Evolutionary conservation across 1,140 invertebrate genomes (phyloP).

Genomic region (Macrotrachela quadricornifera): DNA sequence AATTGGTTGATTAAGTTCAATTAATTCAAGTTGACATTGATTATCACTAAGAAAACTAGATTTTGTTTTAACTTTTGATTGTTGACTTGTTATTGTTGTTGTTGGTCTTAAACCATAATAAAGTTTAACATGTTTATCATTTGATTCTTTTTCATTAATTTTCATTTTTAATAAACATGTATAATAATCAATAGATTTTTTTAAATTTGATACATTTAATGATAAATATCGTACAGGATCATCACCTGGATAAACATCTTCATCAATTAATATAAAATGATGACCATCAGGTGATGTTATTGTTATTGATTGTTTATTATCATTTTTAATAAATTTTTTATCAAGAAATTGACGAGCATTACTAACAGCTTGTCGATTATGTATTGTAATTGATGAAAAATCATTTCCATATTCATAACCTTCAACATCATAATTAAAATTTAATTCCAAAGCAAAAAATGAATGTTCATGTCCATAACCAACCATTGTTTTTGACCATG

Average conservation of each 20-base stretch:
- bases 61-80: not conserved
- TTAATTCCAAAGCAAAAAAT: slow-evolving; percentile 86
- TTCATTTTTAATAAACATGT: not conserved
- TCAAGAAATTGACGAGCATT: slow-evolving; percentile 33
- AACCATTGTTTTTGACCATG: slow-evolving; percentile 98
- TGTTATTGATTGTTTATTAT: slow-evolving; percentile 36
- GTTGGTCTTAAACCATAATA: too few relatives aligned
- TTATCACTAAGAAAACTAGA: too few relatives aligned
- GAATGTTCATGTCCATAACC: slow-evolving; percentile 83
- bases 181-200: slow-evolving; percentile 39
- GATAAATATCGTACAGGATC: slow-evolving; percentile 63
- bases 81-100: too few relatives aligned
- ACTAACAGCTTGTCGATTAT: slow-evolving; percentile 49
- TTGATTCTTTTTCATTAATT: not conserved
- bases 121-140: not conserved
- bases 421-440: slow-evolving; percentile 83
- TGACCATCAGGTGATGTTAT: slow-evolving; percentile 71
- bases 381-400: slow-evolving; percentile 55
- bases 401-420: slow-evolving; percentile 68
- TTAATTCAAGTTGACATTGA: not conserved
- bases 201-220: slow-evolving; percentile 52
- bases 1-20: slow-evolving; percentile 24
- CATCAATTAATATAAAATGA: slow-evolving; percentile 51
- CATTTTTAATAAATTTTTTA: slow-evolving; percentile 41
- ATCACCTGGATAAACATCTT: slow-evolving; percentile 36